Conservation (phyloP, 2,888 invertebrate genomes). For the Chrysina gloriosa region DNA sequence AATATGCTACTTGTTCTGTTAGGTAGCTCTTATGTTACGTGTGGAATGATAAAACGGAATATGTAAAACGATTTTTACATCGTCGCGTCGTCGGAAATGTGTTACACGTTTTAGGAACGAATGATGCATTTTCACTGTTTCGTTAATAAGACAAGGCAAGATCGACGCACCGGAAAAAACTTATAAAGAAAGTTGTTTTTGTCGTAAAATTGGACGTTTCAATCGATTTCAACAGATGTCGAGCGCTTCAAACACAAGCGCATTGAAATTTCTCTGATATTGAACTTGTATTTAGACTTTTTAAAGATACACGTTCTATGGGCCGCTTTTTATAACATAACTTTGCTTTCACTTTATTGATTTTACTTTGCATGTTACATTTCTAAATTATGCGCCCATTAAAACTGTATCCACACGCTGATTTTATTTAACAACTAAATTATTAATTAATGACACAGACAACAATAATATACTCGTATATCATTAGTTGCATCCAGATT, state of each 20-base stretch:
- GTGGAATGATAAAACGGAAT: background rate
- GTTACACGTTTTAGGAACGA: background rate
- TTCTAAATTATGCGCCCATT: background rate
- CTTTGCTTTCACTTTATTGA: slow-evolving; percentile 35
- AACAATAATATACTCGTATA: too few relatives aligned
- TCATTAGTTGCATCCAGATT: too few relatives aligned
- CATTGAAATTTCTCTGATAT: slow-evolving; percentile 45
- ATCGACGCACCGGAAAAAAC: slow-evolving; percentile 22
- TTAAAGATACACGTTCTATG: slow-evolving; percentile 35
- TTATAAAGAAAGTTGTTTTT: slow-evolving; percentile 29
- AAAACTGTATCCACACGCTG: too few relatives aligned
- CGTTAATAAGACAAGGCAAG: background rate
- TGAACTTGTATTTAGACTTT: slow-evolving; percentile 41
- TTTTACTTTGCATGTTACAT: background rate
- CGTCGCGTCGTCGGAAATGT: background rate
- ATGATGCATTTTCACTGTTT: slow-evolving; percentile 11
- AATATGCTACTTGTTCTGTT: background rate
- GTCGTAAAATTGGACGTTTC: slow-evolving; percentile 9
- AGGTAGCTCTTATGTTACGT: background rate
- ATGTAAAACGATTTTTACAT: background rate
- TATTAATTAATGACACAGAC: too few relatives aligned
- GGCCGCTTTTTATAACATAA: slow-evolving; percentile 29
- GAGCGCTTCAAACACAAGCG: slow-evolving; percentile 19
- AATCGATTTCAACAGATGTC: slow-evolving; percentile 23
- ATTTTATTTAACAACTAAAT: too few relatives aligned